Percentiles rank a stretch among this genome's conserved stretches.
phyloP scores from a whole-genome alignment of 1,140 invertebrate species.

The Pachyrhynchus sulphureomaculatus region DNA sequence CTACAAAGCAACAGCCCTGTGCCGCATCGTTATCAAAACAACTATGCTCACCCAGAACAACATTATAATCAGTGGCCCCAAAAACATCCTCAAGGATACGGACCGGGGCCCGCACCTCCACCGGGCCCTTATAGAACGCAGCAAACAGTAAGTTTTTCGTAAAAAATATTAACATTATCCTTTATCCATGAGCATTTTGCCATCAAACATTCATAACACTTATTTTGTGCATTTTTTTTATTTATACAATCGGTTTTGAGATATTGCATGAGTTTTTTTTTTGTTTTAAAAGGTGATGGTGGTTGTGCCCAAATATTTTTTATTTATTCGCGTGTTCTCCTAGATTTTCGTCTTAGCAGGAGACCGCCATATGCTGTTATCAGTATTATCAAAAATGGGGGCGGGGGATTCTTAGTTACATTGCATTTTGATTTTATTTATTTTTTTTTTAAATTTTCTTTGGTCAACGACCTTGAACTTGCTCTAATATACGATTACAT shows the following conservation, averaged over 20 bases:
- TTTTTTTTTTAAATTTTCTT: not conserved
- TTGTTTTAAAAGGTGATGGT: too few relatives aligned
- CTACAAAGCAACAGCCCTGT: constrained; percentile 48
- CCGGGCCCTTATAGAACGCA: constrained; percentile 46
- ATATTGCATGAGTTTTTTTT: too few relatives aligned
- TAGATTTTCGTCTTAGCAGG: too few relatives aligned
- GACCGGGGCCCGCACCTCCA: constrained; percentile 34
- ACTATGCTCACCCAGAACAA: constrained; percentile 46
- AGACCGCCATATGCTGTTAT: constrained; percentile 22
- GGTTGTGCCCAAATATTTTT: too few relatives aligned
- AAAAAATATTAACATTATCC: too few relatives aligned
- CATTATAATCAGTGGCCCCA: constrained; percentile 49
- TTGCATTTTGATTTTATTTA: not conserved
- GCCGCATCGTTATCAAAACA: constrained; percentile 47
- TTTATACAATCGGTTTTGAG: too few relatives aligned
- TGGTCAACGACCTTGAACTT: constrained; percentile 48
- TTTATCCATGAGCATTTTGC: too few relatives aligned
- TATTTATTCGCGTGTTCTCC: too few relatives aligned
- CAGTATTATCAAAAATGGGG: not conserved
- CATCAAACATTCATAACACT: too few relatives aligned
- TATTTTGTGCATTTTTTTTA: too few relatives aligned
- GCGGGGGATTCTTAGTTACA: not conserved
- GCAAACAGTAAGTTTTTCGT: constrained; percentile 40
- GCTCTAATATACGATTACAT: constrained; percentile 44
- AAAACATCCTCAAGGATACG: constrained; percentile 39